phyloP scores from a whole-genome alignment of 1,140 invertebrate genomes.

The Akabosia matsudoensis region DNA sequence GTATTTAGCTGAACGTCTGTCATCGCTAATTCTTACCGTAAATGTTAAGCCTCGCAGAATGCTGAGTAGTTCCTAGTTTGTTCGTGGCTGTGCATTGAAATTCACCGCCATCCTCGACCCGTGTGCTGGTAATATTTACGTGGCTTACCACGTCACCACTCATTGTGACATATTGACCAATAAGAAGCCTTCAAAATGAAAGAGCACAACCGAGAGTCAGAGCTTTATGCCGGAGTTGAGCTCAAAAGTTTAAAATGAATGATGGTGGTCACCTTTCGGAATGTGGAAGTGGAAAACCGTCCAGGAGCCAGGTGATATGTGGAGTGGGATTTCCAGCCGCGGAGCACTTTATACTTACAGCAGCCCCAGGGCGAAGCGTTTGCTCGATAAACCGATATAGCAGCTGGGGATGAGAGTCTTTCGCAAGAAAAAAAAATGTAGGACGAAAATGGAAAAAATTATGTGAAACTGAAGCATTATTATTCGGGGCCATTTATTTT shows the following conservation, averaged over 20 bases:
- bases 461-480: no score
- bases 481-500: no score
- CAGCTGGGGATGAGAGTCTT: constrained; percentile 78
- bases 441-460: no score
- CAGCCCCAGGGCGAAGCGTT: constrained; percentile 76
- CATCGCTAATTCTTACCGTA: constrained; percentile 64
- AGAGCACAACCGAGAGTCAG: no score
- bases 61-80: constrained; percentile 68
- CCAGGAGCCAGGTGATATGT: constrained; percentile 73
- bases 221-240: background rate
- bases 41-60: constrained; percentile 76
- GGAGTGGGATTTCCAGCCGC: constrained; percentile 82
- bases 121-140: constrained; percentile 78
- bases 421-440: constrained; percentile 44
- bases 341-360: constrained; percentile 78
- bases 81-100: constrained; percentile 78
- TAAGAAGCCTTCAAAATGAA: constrained; percentile 65
- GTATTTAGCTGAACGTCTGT: background rate
- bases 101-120: constrained; percentile 81
- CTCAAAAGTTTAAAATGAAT: constrained; percentile 4
- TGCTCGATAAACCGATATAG: constrained; percentile 79
- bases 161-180: constrained; percentile 74
- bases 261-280: constrained; percentile 55
- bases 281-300: constrained; percentile 70
- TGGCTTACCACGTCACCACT: constrained; percentile 81